A percentile compares a stretch with the other conserved stretches of the same genome.
Conservation (phyloP, 2,113 vertebrate species). For the Phalacrocorax brasilianus region DNA sequence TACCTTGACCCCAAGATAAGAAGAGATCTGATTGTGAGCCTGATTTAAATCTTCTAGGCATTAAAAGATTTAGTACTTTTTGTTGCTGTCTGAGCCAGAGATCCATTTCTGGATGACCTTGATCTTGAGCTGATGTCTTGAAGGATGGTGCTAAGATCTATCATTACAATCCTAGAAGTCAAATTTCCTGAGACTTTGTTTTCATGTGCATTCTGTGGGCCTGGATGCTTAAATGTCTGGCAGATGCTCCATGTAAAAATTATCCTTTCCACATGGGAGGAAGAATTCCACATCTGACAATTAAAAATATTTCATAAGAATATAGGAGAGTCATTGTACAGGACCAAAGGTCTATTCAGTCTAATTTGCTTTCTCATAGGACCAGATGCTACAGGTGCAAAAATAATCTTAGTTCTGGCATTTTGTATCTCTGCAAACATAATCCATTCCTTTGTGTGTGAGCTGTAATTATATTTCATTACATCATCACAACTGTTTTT, state of each 20-base stretch:
- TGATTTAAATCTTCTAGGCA: background rate
- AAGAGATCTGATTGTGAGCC: background rate
- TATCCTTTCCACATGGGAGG: background rate
- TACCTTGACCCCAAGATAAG: background rate
- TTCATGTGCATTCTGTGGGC: background rate
- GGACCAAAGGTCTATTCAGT: background rate
- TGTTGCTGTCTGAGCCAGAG: background rate
- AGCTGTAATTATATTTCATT: background rate
- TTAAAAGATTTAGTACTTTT: background rate
- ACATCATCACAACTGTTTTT: background rate
- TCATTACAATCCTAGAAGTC: background rate
- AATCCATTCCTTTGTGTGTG: background rate
- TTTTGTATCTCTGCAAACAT: background rate
- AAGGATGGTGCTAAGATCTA: background rate
- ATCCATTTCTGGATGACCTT: background rate
- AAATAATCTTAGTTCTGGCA: background rate
- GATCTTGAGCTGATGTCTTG: background rate
- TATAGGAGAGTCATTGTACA: background rate
- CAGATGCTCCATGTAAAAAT: background rate
- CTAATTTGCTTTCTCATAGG: background rate
- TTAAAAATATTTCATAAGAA: background rate
- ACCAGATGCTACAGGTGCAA: background rate
- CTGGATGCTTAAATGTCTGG: background rate
- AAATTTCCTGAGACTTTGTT: background rate
- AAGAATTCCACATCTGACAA: background rate